Percentiles rank a stretch among this genome's conserved stretches.
These are phyloP conservation scores for Megathymus violae DNA, from an alignment of 1,140 invertebrate species.

Conservation along the genomic window DNA sequence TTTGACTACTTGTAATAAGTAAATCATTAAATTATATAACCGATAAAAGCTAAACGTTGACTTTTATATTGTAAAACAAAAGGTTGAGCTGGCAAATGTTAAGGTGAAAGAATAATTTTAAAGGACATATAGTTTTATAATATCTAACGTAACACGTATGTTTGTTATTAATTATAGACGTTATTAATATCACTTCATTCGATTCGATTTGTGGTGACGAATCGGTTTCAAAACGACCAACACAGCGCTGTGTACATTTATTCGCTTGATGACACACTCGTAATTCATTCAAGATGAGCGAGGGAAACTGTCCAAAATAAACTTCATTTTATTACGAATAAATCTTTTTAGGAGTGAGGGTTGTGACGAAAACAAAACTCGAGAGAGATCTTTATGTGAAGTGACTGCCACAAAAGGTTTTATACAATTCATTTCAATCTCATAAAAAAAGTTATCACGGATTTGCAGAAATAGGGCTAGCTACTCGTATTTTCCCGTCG, in stretches of 20 bases:
- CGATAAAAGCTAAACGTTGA: too few species aligned
- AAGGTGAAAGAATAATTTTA: too few species aligned
- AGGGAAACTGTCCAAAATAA: slow-evolving; percentile 38
- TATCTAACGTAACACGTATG: too few species aligned
- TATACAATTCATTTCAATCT: slow-evolving; percentile 75
- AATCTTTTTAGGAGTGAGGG: slow-evolving; percentile 49
- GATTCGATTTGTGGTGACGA: neutral
- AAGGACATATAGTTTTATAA: too few species aligned
- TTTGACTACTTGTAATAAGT: neutral
- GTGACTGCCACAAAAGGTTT: slow-evolving; percentile 69
- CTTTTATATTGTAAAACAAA: too few species aligned
- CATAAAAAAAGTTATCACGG: slow-evolving; percentile 76
- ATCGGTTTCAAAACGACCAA: neutral
- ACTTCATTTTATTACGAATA: slow-evolving; percentile 57
- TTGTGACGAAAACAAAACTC: slow-evolving; percentile 65
- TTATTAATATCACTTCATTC: neutral
- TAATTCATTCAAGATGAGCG: slow-evolving; percentile 20
- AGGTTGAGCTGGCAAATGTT: too few species aligned
- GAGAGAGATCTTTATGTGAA: slow-evolving; percentile 68
- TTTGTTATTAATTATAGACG: too few species aligned
- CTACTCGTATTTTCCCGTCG: slow-evolving; percentile 72
- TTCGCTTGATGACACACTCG: slow-evolving; percentile 27
- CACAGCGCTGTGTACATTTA: neutral
- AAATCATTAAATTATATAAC: too few species aligned
- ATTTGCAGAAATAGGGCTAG: slow-evolving; percentile 69